phyloP scores from a whole-genome alignment of 2,888 invertebrate genomes.

The Gastrophysa polygoni region DNA sequence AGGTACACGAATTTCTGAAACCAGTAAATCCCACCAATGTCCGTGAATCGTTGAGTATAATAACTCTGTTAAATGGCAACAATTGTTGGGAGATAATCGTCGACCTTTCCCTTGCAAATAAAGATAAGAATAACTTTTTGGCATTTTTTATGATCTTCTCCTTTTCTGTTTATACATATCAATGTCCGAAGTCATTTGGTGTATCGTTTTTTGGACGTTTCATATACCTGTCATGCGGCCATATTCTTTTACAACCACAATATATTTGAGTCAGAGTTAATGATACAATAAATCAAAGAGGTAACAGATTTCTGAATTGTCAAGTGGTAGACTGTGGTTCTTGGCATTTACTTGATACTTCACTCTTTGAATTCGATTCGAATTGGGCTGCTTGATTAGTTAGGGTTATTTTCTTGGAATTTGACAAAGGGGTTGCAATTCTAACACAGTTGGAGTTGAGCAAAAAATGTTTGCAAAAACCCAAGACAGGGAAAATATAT shows the following conservation, averaged over 20 bases:
- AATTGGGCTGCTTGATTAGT: not conserved
- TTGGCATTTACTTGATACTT: not conserved
- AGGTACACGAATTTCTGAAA: not conserved
- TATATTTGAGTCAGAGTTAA: slow-evolving; percentile 26
- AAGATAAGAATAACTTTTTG: slow-evolving; percentile 26
- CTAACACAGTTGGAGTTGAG: not conserved
- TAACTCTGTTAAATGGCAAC: not conserved
- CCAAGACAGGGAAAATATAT: too few species aligned
- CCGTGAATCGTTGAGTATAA: not conserved
- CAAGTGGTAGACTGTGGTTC: not conserved
- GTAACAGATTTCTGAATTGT: slow-evolving; percentile 16
- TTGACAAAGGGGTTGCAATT: slow-evolving; percentile 1
- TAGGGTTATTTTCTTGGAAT: not conserved
- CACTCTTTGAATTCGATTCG: not conserved
- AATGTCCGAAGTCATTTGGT: slow-evolving; percentile 34
- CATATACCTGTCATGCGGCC: slow-evolving; percentile 36
- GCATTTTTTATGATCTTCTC: slow-evolving; percentile 22
- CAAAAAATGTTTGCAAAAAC: not conserved
- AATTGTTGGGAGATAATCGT: slow-evolving; percentile 8
- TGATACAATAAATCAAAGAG: slow-evolving; percentile 32
- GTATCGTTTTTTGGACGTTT: slow-evolving; percentile 36
- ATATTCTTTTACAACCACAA: slow-evolving; percentile 36
- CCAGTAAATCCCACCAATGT: not conserved
- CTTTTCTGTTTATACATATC: slow-evolving; percentile 23
- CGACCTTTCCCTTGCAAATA: slow-evolving; percentile 18